Evolutionary conservation across 2,113 vertebrate genomes (phyloP), one percentile per base, ranked within the genome.

Genomic region (Fukomys damarensis): DNA sequence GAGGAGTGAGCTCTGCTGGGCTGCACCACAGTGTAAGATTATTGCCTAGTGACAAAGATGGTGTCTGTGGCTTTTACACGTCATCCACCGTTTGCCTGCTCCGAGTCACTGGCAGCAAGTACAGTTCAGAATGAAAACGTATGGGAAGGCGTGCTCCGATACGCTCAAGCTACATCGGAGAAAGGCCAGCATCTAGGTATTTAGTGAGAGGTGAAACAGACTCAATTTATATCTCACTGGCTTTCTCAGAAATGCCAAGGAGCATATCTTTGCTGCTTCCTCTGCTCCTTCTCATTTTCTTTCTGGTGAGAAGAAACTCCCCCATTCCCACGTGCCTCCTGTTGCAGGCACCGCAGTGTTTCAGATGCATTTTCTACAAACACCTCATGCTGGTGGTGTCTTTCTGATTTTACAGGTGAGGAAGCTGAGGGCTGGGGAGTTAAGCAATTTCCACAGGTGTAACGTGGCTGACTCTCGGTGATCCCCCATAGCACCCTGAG

Each of bases 31-130:
- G 1, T 3, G 4, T 7, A 0, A 22, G 76, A 19, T 8, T 19
- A n/a, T 26, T 0, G 35, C 28, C 1, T 16, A 17, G 41, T 16
- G 54, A 13, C 5, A 46, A 77, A 79, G n/a, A 58, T 4, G 6
- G 56, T 7, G 11, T n/a, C 2, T 7, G 9, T 5, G 17, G 35
- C 35, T 86, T 77, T 8, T 7, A 24, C 10, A 46, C 65, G 16
- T 0, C 65, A 12, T 0, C 0, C 52, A 1, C 56, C 32, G 0
- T 35, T 28, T 43, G 77, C 43, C 49, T 5, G 7, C n/a, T 88
- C 90, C 14, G 46, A 77, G 83, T 83, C 54, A 19, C 43, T 1
- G 3, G 16, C 41, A 56, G n/a, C 74, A 81, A 82, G 81, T 68
- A 12, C 2, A 86, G 66, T 5, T 54, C 63, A 87, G 70, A 81